phyloP scores from a whole-genome alignment of 2,113 vertebrate species.

The Pachycephala philippinensis region DNA sequence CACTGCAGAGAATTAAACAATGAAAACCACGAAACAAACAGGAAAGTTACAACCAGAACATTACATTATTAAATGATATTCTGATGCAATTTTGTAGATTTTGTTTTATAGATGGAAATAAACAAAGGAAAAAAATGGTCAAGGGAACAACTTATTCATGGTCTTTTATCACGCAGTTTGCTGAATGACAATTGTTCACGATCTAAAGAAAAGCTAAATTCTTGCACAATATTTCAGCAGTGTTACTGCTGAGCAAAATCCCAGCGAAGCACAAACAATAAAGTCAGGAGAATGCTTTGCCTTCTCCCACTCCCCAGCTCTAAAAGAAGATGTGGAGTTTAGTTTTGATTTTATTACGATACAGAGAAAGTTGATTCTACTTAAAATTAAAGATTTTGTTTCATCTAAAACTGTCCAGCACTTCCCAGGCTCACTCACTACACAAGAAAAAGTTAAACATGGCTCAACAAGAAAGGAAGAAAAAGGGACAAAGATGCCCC shows the following conservation, averaged over 20 bases:
- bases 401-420: background rate
- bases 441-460: background rate
- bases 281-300: background rate
- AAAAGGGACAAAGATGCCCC: background rate
- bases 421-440: background rate
- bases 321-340: background rate
- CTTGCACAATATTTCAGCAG: background rate
- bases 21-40: background rate
- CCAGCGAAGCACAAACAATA: background rate
- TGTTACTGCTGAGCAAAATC: background rate
- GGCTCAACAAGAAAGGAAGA: background rate
- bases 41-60: background rate
- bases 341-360: background rate
- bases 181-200: background rate
- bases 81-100: background rate
- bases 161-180: background rate
- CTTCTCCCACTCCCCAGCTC: accelerated
- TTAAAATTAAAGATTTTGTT: background rate
- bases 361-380: background rate
- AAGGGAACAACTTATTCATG: background rate
- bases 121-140: background rate
- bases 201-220: background rate
- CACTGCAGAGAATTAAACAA: background rate
- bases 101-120: background rate
- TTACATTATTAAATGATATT: background rate